These are phyloP conservation scores for Hirtodrosophila histrioides DNA, from an alignment of 2,888 invertebrate species.

Conservation along the genomic window DNA sequence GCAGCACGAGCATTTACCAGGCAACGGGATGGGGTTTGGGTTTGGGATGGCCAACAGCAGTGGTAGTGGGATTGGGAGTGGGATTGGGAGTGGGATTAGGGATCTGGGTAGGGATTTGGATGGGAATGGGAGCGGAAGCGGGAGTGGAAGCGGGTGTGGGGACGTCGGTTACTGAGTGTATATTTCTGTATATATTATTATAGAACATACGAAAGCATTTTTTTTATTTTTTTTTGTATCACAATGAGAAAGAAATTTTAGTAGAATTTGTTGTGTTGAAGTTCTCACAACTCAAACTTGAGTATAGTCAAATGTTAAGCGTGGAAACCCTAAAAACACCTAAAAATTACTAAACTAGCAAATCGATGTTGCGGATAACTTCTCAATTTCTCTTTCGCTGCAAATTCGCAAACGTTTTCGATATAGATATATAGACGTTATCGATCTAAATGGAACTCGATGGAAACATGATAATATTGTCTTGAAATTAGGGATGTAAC, in stretches of 20 bases:
- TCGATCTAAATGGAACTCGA: too few species aligned
- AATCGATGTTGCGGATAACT: constrained; percentile 29
- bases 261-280: constrained; percentile 71
- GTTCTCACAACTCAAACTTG: constrained; percentile 32
- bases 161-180: constrained; percentile 53
- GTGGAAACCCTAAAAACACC: constrained; percentile 13
- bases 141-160: constrained; percentile 6
- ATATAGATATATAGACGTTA: too few species aligned
- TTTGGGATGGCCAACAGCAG: constrained; percentile 5
- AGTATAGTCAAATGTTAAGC: constrained; percentile 40
- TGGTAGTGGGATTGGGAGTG: constrained; percentile 18
- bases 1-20: constrained; percentile 55
- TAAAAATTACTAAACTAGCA: constrained; percentile 41
- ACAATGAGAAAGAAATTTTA: constrained; percentile 36
- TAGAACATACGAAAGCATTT: constrained; percentile 21
- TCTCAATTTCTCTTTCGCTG: constrained; percentile 12
- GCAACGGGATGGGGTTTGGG: constrained; percentile 26
- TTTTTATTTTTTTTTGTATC: constrained; percentile 36
- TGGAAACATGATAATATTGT: too few species aligned
- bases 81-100: constrained; percentile 2
- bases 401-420: background rate
- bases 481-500: too few species aligned
- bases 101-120: constrained; percentile 5
- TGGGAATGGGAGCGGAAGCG: constrained; percentile 8
- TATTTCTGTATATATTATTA: constrained; percentile 52